phyloP scores from a whole-genome alignment of 2,113 vertebrate genomes.

The Macheiramphus alcinus region DNA sequence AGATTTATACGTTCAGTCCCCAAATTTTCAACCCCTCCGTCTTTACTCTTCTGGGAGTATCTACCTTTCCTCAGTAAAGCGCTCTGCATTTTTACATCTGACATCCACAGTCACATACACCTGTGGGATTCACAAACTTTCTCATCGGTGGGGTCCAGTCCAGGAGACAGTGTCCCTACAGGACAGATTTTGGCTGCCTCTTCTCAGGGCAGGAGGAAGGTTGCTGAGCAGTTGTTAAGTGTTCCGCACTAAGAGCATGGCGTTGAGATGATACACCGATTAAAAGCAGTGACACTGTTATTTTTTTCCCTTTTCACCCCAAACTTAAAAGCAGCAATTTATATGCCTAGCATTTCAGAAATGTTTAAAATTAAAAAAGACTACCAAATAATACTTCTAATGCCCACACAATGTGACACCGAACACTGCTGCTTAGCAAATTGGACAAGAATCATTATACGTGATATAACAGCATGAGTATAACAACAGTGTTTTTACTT shows the following conservation, averaged over 20 bases:
- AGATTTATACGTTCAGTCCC: not conserved
- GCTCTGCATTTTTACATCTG: not conserved
- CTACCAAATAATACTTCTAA: conserved; percentile 7
- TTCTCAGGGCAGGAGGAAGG: not conserved
- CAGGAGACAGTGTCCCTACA: not conserved
- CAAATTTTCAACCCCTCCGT: not conserved
- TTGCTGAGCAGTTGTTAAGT: not conserved
- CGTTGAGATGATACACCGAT: not conserved
- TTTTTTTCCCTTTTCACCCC: not conserved
- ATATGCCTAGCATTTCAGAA: conserved; percentile 6
- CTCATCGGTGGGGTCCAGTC: not conserved
- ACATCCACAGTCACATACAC: not conserved
- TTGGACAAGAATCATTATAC: not conserved
- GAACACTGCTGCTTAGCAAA: conserved; percentile 18
- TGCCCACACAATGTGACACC: conserved; percentile 32
- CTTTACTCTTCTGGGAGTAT: not conserved
- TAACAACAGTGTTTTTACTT: not conserved
- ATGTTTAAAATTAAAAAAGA: conserved; percentile 4
- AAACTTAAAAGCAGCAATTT: conserved; percentile 8
- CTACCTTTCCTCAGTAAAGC: not conserved
- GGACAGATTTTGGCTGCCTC: not conserved
- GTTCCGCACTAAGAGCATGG: not conserved
- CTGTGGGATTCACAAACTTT: not conserved
- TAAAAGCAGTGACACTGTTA: not conserved
- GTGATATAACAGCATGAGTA: not conserved